Evolutionary conservation across 2,888 invertebrate genomes (phyloP).

Genomic region (Macaria liturata): DNA sequence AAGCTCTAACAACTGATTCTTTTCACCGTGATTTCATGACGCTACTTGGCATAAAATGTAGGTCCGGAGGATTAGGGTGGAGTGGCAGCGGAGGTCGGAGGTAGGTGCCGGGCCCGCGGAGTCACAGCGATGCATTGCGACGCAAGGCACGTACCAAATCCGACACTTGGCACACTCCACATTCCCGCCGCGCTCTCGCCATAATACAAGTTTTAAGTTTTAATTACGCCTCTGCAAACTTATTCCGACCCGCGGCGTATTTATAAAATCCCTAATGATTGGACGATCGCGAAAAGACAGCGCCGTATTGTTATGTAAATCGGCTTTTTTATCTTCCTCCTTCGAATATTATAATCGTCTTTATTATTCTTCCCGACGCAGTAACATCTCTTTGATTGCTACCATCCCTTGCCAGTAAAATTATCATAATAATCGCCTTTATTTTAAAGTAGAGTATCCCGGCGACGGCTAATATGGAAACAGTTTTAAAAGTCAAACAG

Average conservation of each 20-base stretch:
- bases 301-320: conserved; percentile 46
- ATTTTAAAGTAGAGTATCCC: conserved; percentile 22
- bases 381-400: conserved; percentile 36
- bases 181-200: conserved; percentile 57
- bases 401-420: conserved; percentile 28
- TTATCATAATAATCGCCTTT: conserved; percentile 29
- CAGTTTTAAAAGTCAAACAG: conserved; percentile 32
- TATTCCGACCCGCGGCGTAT: conserved; percentile 44
- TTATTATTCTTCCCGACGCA: conserved; percentile 39
- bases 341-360: conserved; percentile 40
- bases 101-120: conserved; percentile 38
- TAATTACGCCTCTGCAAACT: conserved; percentile 71
- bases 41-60: conserved; percentile 40
- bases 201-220: conserved; percentile 77
- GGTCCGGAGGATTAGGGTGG: conserved; percentile 44
- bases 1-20: no score
- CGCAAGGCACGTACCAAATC: conserved; percentile 72
- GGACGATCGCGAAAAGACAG: conserved; percentile 33
- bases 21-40: conserved; percentile 12
- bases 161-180: conserved; percentile 76
- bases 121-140: conserved; percentile 58
- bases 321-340: conserved; percentile 39
- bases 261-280: conserved; percentile 47
- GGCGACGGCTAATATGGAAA: conserved; percentile 18
- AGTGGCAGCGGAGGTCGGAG: conserved; percentile 26